phyloP scores from a whole-genome alignment of 2,888 invertebrate species.

The Trypoxylon attenuatum region DNA sequence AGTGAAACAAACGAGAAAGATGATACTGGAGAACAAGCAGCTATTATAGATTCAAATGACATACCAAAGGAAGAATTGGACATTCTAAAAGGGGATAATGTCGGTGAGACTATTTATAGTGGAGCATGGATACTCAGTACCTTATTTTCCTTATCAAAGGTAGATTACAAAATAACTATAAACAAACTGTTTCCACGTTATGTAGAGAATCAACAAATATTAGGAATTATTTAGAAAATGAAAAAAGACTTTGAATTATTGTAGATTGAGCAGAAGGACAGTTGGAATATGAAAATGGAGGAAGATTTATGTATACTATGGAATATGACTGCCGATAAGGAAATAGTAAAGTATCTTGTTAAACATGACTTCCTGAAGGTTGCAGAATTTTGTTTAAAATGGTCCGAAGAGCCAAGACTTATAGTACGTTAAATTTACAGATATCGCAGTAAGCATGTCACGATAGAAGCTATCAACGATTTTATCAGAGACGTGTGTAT shows the following conservation, averaged over 20 bases:
- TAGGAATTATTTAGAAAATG: too few relatives aligned
- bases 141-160: conserved; percentile 65
- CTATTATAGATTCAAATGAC: conserved; percentile 57
- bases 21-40: neutral
- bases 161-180: too few relatives aligned
- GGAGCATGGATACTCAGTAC: conserved; percentile 71
- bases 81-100: conserved; percentile 83
- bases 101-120: conserved; percentile 88
- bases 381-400: conserved; percentile 77
- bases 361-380: conserved; percentile 82
- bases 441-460: neutral
- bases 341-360: conserved; percentile 83
- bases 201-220: neutral
- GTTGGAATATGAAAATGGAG: conserved; percentile 80
- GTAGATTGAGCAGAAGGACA: conserved; percentile 74
- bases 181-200: neutral
- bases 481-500: too few relatives aligned
- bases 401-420: conserved; percentile 79
- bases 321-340: conserved; percentile 90
- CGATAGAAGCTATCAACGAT: too few relatives aligned
- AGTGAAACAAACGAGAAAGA: neutral
- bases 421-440: conserved; percentile 67
- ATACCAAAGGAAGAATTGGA: conserved; percentile 65
- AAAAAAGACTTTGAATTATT: neutral
- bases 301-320: conserved; percentile 85